A percentile compares a stretch with the other conserved stretches of the same genome.
phyloP scores from a whole-genome alignment of 1,140 invertebrate species.

The Drosophila auraria region DNA sequence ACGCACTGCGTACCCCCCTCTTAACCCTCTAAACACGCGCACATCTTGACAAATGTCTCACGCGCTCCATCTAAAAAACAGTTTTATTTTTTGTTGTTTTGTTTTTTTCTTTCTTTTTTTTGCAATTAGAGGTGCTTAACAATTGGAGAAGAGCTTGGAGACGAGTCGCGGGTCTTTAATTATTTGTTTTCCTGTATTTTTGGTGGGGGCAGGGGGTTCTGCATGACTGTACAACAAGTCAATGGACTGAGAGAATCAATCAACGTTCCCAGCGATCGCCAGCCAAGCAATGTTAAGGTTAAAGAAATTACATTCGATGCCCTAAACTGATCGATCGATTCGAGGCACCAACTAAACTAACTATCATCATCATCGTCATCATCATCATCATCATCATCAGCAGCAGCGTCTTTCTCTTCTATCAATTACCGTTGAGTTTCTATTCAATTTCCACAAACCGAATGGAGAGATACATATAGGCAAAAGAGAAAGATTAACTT shows the following conservation, averaged over 20 bases:
- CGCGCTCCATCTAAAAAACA: conserved; percentile 31
- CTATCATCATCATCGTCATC: conserved; percentile 7
- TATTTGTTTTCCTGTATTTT: conserved; percentile 41
- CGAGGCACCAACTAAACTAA: conserved; percentile 23
- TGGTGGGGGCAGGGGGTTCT: conserved; percentile 33
- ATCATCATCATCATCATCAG: conserved; percentile 12
- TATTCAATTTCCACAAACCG: conserved; percentile 37
- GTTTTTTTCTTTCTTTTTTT: conserved; percentile 18
- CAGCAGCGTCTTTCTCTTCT: conserved; percentile 36
- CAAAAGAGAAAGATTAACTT: conserved; percentile 33
- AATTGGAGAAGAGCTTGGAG: conserved; percentile 38
- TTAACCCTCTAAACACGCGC: conserved; percentile 23
- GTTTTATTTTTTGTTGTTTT: conserved; percentile 15
- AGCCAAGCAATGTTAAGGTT: conserved; percentile 47
- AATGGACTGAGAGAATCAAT: conserved; percentile 54
- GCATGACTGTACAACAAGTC: conserved; percentile 56
- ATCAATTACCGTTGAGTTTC: conserved; percentile 53
- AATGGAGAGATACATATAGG: conserved; percentile 29
- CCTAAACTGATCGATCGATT: conserved; percentile 52
- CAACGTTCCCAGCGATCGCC: conserved; percentile 20
- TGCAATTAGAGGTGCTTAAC: conserved; percentile 48
- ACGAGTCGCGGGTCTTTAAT: conserved; percentile 20
- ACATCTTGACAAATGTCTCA: conserved; percentile 51
- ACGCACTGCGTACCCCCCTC: neutral
- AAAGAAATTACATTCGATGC: conserved; percentile 56